Conservation (phyloP, 2,113 vertebrate species). For the Eclectus roratus region DNA sequence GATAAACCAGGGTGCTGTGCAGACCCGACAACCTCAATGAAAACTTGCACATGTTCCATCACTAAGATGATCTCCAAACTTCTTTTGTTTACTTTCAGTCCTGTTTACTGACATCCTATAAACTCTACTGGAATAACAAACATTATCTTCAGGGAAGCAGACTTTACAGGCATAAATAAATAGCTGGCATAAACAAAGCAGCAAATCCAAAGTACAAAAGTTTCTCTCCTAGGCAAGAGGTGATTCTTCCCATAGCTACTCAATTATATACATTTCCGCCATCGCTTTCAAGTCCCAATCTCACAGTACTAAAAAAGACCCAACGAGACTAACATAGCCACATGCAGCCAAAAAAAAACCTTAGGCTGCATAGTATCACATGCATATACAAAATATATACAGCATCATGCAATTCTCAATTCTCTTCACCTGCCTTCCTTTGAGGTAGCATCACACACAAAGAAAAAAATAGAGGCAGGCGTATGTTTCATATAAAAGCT, state of each 20-base stretch:
- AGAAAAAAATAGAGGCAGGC: neutral
- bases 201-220: neutral
- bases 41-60: neutral
- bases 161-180: neutral
- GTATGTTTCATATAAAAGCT: neutral
- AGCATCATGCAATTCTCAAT: neutral
- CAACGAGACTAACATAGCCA: neutral
- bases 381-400: neutral
- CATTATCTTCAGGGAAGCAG: neutral
- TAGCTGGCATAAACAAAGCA: neutral
- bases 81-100: neutral
- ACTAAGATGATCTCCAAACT: neutral
- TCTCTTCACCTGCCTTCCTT: neutral
- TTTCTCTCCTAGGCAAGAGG: neutral
- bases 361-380: neutral
- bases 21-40: neutral
- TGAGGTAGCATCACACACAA: neutral
- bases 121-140: neutral
- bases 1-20: neutral
- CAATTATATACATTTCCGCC: neutral
- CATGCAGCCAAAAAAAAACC: neutral
- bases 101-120: neutral
- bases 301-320: neutral
- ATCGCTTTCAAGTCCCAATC: neutral
- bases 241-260: neutral